Evolutionary conservation across 2,888 invertebrate species (phyloP).

Genomic region (Taenaris catops): DNA sequence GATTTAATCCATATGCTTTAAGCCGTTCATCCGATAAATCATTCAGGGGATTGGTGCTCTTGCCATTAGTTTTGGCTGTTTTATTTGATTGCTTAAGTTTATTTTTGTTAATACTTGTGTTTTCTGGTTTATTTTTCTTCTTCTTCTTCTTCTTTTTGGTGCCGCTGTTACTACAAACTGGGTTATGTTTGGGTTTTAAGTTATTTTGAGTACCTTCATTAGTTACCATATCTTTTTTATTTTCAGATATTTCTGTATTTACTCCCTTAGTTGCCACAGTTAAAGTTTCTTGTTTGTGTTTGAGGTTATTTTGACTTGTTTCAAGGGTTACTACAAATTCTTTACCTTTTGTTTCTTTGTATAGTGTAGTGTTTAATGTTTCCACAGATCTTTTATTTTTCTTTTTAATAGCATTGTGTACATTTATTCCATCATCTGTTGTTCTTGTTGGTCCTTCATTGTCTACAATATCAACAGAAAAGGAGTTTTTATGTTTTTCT

Average conservation of each 20-base stretch:
- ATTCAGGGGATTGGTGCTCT: conserved; percentile 45
- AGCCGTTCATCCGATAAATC: conserved; percentile 88
- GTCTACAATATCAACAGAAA: conserved; percentile 38
- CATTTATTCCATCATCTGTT: conserved; percentile 21
- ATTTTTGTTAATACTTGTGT: conserved; percentile 21
- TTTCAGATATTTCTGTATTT: conserved; percentile 27
- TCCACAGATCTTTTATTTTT: conserved; percentile 2
- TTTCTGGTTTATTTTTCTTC: conserved; percentile 15
- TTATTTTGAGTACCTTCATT: conserved; percentile 7
- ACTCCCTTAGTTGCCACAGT: too few relatives aligned
- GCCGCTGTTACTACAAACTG: neutral
- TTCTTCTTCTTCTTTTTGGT: conserved; percentile 37
- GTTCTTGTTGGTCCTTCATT: conserved; percentile 37
- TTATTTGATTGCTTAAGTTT: conserved; percentile 11
- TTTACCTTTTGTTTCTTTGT: conserved; percentile 17
- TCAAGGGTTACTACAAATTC: too few relatives aligned
- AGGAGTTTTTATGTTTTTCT: conserved; percentile 36
- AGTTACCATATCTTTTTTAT: too few relatives aligned
- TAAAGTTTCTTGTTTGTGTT: too few relatives aligned
- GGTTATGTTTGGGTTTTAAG: conserved; percentile 20
- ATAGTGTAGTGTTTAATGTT: neutral
- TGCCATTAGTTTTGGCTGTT: conserved; percentile 27
- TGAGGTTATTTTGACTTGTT: too few relatives aligned
- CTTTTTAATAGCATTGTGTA: conserved; percentile 1
- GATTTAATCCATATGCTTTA: conserved; percentile 95